These are phyloP conservation scores for Hippoglossus stenolepis DNA, from an alignment of 2,113 vertebrate species.

Conservation along the genomic window DNA sequence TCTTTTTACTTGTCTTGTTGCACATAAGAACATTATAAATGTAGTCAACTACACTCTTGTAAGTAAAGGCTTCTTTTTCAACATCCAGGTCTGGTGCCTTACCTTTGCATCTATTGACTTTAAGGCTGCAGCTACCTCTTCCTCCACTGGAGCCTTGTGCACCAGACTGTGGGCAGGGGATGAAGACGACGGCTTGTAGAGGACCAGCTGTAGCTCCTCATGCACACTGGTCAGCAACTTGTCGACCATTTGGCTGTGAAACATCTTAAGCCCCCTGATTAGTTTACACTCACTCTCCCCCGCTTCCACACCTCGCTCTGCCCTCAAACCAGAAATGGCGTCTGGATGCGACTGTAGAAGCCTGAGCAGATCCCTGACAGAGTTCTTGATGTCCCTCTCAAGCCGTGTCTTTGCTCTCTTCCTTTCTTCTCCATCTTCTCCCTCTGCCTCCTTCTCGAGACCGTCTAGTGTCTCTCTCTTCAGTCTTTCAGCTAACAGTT, in stretches of 20 bases:
- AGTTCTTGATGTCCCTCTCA: constrained; percentile 67
- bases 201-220: constrained; percentile 76
- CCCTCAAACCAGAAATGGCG: constrained; percentile 40
- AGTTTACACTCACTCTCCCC: constrained; percentile 43
- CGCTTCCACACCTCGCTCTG: constrained; percentile 8
- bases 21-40: background rate
- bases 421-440: background rate
- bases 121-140: constrained; percentile 62
- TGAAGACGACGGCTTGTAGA: constrained; percentile 50
- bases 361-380: constrained; percentile 81
- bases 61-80: background rate
- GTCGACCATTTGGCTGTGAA: constrained; percentile 79
- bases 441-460: background rate
- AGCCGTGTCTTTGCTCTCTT: constrained; percentile 15
- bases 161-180: constrained; percentile 63
- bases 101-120: constrained; percentile 81
- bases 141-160: constrained; percentile 52
- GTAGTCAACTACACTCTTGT: background rate
- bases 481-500: constrained; percentile 55
- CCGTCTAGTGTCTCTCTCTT: constrained; percentile 21
- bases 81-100: background rate
- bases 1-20: background rate
- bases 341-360: constrained; percentile 66
- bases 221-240: constrained; percentile 79
- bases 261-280: constrained; percentile 75